Percentiles rank a stretch among this genome's conserved stretches.
Conservation (phyloP, 92 coral and sea anemone genomes). For the Porites cylindrica region DNA sequence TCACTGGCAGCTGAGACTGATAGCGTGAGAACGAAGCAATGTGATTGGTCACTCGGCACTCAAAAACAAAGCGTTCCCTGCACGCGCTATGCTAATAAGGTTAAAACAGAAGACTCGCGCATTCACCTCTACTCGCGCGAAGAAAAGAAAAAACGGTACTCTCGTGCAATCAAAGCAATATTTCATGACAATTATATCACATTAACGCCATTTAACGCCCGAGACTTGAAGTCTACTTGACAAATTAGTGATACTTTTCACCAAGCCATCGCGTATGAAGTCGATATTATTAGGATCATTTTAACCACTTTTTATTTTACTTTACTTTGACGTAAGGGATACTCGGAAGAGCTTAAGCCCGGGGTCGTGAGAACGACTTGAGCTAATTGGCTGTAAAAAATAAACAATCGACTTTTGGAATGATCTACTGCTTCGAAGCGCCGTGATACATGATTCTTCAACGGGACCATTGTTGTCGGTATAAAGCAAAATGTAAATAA, state of each 20-base stretch:
- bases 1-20: slow-evolving; percentile 54
- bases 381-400: slow-evolving; percentile 51
- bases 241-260: slow-evolving; percentile 12
- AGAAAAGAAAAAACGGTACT: slow-evolving; percentile 25
- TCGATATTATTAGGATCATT: neutral
- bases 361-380: slow-evolving; percentile 51
- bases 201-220: slow-evolving; percentile 29
- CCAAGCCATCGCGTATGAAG: neutral
- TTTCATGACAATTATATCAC: neutral
- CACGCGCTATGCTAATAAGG: slow-evolving; percentile 45
- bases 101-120: slow-evolving; percentile 32
- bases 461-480: slow-evolving; percentile 27
- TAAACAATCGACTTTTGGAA: slow-evolving; percentile 48
- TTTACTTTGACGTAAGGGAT: neutral
- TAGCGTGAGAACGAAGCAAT: slow-evolving; percentile 89
- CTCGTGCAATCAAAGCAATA: slow-evolving; percentile 16
- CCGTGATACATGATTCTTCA: slow-evolving; percentile 32
- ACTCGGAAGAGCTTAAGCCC: slow-evolving; percentile 1
- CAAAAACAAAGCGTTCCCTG: slow-evolving; percentile 47
- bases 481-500: slow-evolving; percentile 60
- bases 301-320: neutral
- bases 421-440: slow-evolving; percentile 22
- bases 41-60: slow-evolving; percentile 74
- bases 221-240: slow-evolving; percentile 25
- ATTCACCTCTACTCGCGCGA: slow-evolving; percentile 32